These are phyloP conservation scores for Homarus gammarus DNA, from an alignment of 2,888 invertebrate species.

Conservation along the genomic window DNA sequence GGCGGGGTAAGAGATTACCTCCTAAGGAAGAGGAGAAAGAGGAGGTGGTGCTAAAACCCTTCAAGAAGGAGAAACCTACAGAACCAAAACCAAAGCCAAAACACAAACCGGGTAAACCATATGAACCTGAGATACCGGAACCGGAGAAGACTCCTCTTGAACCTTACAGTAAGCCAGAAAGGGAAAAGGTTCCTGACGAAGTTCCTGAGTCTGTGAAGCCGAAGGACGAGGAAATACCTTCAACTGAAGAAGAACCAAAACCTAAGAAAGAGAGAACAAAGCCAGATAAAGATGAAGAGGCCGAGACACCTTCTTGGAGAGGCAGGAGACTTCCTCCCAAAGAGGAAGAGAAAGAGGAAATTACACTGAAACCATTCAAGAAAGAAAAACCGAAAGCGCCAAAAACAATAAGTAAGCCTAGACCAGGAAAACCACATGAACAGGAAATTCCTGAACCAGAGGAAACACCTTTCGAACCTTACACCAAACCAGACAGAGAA, in stretches of 20 bases:
- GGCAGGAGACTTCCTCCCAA: slow-evolving; percentile 39
- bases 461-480: slow-evolving; percentile 21
- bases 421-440: slow-evolving; percentile 51
- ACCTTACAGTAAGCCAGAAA: slow-evolving; percentile 49
- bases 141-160: slow-evolving; percentile 49
- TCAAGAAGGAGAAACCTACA: slow-evolving; percentile 56
- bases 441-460: slow-evolving; percentile 47
- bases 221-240: slow-evolving; percentile 38
- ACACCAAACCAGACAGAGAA: slow-evolving; percentile 19
- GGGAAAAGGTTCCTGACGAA: slow-evolving; percentile 41
- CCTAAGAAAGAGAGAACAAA: slow-evolving; percentile 44
- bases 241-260: slow-evolving; percentile 12
- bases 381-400: slow-evolving; percentile 50
- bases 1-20: slow-evolving; percentile 37
- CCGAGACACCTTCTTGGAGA: slow-evolving; percentile 42
- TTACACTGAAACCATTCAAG: slow-evolving; percentile 59
- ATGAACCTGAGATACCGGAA: slow-evolving; percentile 48
- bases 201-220: slow-evolving; percentile 26
- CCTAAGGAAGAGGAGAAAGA: slow-evolving; percentile 59
- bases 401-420: slow-evolving; percentile 41
- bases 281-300: slow-evolving; percentile 55
- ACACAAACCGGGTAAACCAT: slow-evolving; percentile 47
- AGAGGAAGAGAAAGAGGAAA: slow-evolving; percentile 61
- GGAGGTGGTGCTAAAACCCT: slow-evolving; percentile 57
- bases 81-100: slow-evolving; percentile 42